These are phyloP conservation scores for Trissolcus basalis DNA, from an alignment of 1,140 invertebrate species.

Conservation along the genomic window DNA sequence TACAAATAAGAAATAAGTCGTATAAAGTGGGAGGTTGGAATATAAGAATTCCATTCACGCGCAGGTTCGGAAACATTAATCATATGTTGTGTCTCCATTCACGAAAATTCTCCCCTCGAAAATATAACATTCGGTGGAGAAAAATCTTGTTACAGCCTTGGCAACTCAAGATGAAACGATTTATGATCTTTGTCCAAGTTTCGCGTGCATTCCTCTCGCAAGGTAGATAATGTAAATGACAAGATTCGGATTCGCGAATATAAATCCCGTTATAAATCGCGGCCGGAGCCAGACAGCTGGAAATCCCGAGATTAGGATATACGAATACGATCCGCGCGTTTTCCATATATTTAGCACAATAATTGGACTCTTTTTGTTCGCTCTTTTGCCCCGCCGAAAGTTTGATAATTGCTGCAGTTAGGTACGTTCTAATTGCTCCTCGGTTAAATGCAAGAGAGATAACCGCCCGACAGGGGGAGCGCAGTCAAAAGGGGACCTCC, in stretches of 20 bases:
- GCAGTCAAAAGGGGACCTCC: neutral
- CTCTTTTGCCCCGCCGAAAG: slow-evolving; percentile 41
- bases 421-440: slow-evolving; percentile 61
- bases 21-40: no score
- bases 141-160: slow-evolving; percentile 39
- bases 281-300: slow-evolving; percentile 49
- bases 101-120: neutral
- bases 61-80: neutral
- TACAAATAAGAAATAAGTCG: neutral
- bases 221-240: slow-evolving; percentile 58
- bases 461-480: slow-evolving; percentile 22
- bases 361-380: slow-evolving; percentile 52
- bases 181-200: slow-evolving; percentile 60
- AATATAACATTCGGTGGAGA: neutral
- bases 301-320: slow-evolving; percentile 60
- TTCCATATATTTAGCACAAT: slow-evolving; percentile 59
- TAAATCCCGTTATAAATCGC: slow-evolving; percentile 59
- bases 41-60: no score
- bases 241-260: slow-evolving; percentile 58
- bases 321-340: slow-evolving; percentile 54
- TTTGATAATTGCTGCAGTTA: slow-evolving; percentile 61
- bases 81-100: neutral
- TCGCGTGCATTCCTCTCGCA: slow-evolving; percentile 40
- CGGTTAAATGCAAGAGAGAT: slow-evolving; percentile 55
- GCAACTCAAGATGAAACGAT: slow-evolving; percentile 45